phyloP scores from a whole-genome alignment of 2,113 vertebrate species.

The Smithornis capensis region DNA sequence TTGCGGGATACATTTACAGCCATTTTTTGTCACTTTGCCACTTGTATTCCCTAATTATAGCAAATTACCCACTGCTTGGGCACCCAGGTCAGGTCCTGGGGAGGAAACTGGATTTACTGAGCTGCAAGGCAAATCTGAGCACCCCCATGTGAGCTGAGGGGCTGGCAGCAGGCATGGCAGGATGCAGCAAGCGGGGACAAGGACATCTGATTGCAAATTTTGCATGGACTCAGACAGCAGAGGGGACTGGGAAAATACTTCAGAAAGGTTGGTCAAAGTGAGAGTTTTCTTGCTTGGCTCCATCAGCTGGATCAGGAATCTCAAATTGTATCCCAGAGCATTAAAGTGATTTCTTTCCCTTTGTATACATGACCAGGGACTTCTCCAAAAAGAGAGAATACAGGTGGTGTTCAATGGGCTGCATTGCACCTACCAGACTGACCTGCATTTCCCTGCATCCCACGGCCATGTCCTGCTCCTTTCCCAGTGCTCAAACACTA shows the following conservation, averaged over 20 bases:
- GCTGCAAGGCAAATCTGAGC: not conserved
- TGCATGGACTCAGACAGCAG: not conserved
- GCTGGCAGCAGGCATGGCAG: not conserved
- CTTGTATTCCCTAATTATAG: not conserved
- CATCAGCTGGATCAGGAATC: not conserved
- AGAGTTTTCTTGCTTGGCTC: not conserved
- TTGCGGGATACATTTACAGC: not conserved
- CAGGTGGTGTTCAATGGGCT: not conserved
- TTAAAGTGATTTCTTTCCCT: not conserved
- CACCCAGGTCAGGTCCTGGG: not conserved
- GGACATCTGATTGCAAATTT: not conserved
- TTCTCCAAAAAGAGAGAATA: not conserved
- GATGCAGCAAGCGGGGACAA: not conserved
- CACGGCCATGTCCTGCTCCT: not conserved
- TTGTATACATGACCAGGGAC: not conserved
- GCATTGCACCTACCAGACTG: not conserved
- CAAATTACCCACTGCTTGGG: rapidly evolving
- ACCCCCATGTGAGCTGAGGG: rapidly evolving
- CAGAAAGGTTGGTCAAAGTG: rapidly evolving
- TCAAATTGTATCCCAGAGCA: not conserved
- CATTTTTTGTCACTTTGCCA: not conserved
- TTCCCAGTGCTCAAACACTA: not conserved
- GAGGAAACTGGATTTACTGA: not conserved
- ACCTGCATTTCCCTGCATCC: not conserved
- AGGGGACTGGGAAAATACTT: not conserved